These are phyloP conservation scores for Thecocarcelia acutangulata DNA, from an alignment of 2,888 invertebrate species.

Conservation along the genomic window DNA sequence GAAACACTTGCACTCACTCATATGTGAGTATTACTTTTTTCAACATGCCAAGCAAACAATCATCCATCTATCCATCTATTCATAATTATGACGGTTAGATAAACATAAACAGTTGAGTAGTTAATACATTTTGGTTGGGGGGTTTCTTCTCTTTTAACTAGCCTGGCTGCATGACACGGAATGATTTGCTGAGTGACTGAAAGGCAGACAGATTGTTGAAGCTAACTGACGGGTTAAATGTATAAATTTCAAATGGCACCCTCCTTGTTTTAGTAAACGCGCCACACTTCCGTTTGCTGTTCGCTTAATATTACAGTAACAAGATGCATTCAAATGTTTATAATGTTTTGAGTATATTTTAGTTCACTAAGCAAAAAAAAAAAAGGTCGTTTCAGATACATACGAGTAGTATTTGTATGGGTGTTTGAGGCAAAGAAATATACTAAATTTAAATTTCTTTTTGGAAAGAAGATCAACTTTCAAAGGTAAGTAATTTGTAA, in stretches of 20 bases:
- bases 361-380: neutral
- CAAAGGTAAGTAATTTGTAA: constrained; percentile 4
- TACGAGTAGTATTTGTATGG: neutral
- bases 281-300: constrained; percentile 52
- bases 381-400: neutral
- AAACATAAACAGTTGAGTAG: constrained; percentile 11
- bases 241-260: neutral
- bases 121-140: constrained; percentile 10
- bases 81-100: constrained; percentile 50
- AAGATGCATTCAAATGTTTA: constrained; percentile 50
- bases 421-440: too few relatives aligned
- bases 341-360: constrained; percentile 22
- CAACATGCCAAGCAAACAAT: neutral
- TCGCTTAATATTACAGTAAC: constrained; percentile 38
- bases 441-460: neutral
- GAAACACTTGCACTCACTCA: neutral
- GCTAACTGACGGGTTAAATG: constrained; percentile 9
- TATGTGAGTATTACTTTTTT: neutral
- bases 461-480: neutral
- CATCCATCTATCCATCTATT: constrained; percentile 5
- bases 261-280: constrained; percentile 20
- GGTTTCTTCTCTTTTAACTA: neutral
- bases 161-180: neutral
- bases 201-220: constrained; percentile 1
- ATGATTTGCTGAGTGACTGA: constrained; percentile 18